Evolutionary conservation across 35 echinoderm and acorn worm genomes (phyloP).

Genomic region (Heliocidaris erythrogramma): DNA sequence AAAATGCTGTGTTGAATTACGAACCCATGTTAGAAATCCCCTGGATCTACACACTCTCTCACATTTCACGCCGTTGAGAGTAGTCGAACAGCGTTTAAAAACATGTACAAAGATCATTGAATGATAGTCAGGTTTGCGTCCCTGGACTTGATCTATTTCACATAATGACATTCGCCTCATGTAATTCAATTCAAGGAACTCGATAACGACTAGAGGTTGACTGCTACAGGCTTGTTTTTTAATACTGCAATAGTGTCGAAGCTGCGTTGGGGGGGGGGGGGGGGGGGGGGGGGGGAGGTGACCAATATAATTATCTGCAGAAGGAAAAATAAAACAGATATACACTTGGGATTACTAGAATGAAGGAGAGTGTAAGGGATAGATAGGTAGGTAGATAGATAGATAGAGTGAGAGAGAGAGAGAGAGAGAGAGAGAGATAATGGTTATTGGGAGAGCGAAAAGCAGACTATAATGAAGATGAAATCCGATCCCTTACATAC

Average conservation of each 20-base stretch:
- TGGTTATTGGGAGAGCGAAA: neutral
- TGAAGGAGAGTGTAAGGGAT: neutral
- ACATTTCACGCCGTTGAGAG: neutral
- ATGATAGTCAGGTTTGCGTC: neutral
- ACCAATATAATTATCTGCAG: neutral
- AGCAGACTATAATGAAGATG: neutral
- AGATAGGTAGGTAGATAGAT: too few species aligned
- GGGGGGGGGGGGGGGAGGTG: neutral
- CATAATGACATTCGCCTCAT: neutral
- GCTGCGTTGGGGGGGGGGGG: neutral
- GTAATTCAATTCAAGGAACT: neutral
- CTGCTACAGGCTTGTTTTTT: neutral
- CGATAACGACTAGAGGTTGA: neutral
- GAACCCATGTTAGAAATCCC: neutral
- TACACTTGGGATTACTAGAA: neutral
- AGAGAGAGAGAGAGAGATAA: neutral
- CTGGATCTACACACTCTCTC: neutral
- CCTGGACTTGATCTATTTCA: neutral
- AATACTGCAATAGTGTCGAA: too few species aligned
- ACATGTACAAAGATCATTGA: neutral
- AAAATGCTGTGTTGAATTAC: neutral
- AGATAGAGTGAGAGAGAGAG: too few species aligned
- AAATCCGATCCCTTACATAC: too few species aligned
- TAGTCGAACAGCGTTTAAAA: neutral
- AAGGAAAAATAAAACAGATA: neutral